These are phyloP conservation scores for Bimastos eiseni DNA, from an alignment of 2,888 invertebrate species.

Conservation along the genomic window DNA sequence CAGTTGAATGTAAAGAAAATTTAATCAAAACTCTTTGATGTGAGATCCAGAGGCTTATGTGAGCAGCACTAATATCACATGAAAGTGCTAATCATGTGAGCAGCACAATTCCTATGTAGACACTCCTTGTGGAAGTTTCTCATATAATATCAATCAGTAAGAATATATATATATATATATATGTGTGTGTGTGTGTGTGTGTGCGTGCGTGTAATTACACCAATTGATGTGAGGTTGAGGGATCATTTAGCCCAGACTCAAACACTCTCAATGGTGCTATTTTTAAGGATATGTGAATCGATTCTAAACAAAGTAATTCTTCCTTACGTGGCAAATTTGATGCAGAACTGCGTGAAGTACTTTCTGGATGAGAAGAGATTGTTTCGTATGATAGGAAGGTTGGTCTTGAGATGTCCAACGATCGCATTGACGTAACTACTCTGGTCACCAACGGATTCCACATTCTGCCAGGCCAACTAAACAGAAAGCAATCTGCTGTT, in stretches of 20 bases:
- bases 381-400: slow-evolving; percentile 85
- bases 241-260: not conserved
- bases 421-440: slow-evolving; percentile 91
- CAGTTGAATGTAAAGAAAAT: no score
- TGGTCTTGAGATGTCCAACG: slow-evolving; percentile 80
- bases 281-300: not conserved
- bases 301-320: not conserved
- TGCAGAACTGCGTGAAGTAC: slow-evolving; percentile 96
- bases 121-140: no score
- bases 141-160: no score
- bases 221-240: not conserved
- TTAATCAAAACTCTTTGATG: not conserved
- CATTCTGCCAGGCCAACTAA: slow-evolving; percentile 84
- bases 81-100: not conserved
- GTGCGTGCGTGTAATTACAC: not conserved
- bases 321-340: slow-evolving; percentile 82
- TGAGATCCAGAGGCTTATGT: no score
- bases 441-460: slow-evolving; percentile 94
- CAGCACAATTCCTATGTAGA: not conserved
- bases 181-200: no score
- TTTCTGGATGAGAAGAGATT: slow-evolving; percentile 87
- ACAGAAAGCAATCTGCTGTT: not conserved
- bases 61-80: not conserved
- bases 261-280: not conserved
- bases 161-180: no score